Percentiles rank a stretch among this genome's conserved stretches.
Conservation (phyloP, 2,113 vertebrate species). For the Oophaga pumilio region DNA sequence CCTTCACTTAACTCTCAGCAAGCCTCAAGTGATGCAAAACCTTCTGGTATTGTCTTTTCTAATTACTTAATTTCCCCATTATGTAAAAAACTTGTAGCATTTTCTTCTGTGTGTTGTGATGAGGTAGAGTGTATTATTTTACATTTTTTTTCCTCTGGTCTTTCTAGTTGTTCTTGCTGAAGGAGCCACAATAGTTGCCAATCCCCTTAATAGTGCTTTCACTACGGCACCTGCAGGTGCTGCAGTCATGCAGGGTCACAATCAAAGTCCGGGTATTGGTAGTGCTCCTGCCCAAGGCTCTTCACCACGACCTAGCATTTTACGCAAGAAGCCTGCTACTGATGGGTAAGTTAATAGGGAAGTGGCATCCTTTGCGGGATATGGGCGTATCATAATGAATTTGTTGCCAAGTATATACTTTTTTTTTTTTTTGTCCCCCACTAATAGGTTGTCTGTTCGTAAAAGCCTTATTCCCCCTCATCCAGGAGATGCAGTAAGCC, state of each 20-base stretch:
- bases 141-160: not conserved
- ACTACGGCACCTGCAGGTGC: constrained; percentile 83
- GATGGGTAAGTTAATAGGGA: constrained; percentile 76
- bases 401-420: not conserved
- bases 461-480: constrained; percentile 92
- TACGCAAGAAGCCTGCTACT: constrained; percentile 91
- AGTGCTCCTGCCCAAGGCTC: constrained; percentile 86
- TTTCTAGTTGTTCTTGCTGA: constrained; percentile 87
- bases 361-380: not conserved
- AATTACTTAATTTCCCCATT: too few relatives aligned
- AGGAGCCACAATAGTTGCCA: constrained; percentile 88
- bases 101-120: too few relatives aligned
- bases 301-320: constrained; percentile 95
- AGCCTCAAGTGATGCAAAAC: constrained; percentile 81
- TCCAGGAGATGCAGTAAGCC: constrained; percentile 78
- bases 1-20: constrained; percentile 78
- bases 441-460: constrained; percentile 85
- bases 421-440: not conserved
- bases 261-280: constrained; percentile 79
- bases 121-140: too few relatives aligned
- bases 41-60: constrained; percentile 75
- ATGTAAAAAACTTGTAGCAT: too few relatives aligned
- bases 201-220: constrained; percentile 90
- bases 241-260: constrained; percentile 91
- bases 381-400: not conserved